Base-by-base conservation (phyloP, 2,888 invertebrate genomes). In the Malthinus seriepunctatus region DNA sequence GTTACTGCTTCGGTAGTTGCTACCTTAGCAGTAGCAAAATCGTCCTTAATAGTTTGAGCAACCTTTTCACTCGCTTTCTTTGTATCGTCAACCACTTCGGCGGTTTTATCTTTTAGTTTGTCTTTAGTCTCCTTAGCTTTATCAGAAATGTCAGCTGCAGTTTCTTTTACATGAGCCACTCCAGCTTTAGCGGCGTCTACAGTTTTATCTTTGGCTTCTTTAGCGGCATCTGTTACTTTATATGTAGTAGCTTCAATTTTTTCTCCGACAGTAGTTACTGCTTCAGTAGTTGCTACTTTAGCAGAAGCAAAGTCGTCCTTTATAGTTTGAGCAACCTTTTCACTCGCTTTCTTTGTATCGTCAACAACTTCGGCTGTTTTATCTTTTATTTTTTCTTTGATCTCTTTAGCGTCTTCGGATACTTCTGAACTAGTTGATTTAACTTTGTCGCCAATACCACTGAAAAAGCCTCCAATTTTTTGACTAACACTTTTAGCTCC, bases 21-120 rank as follows among this genome's bases (percentile, higher is more conserved):
- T 56, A 69, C 69, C 47, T 71, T 71, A 6, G 69, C 70, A 8
- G 68, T 65, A 54, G 69, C 44, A 42, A 34, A 32, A 42, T 51
- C 50, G 9, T 66, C 56, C 23, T 38, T 54, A 47, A 48, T 38
- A 51, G 23, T 38, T 8, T 34, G 32, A 10, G 8, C 15, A 6
- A 32, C 8, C 15, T 39, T 12, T 39, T 33, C 32, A 4, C 15
- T 32, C 3, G 47, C 47, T 5, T 12, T 8, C 9, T 47, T 33
- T 32, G 48, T 5, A 5, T 15, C 35, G 8, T 14, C 9, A 1
- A 33, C 7, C 15, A 32, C 37, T 32, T 56, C 32, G 69, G 70
- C 51, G 44, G 37, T 52, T 45, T 47, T 51, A 32, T 34, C 52
- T 46, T 61, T 2, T 23, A 23, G 2, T 23, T 23, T 5, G 5